Conservation (phyloP, 2,797 vertebrate species). For the Distichodus sexfasciatus region DNA sequence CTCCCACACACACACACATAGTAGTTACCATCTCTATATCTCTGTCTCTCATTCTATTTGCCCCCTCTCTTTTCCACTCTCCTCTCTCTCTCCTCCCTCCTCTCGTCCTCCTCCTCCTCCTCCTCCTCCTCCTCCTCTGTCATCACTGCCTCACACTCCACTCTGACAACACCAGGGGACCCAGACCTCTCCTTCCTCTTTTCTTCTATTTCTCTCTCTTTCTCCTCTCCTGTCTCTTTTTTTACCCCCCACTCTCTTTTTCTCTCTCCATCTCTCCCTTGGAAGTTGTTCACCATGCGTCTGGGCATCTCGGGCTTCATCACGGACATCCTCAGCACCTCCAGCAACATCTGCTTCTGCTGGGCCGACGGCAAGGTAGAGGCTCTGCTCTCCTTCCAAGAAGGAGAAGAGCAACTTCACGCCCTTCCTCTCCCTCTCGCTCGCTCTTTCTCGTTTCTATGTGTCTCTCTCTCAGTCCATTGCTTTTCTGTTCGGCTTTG, state of each 20-base stretch:
- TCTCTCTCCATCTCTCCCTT: constrained; percentile 18
- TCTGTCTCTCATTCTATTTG: neutral
- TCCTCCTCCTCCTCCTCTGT: constrained; percentile 15
- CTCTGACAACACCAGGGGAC: constrained; percentile 42
- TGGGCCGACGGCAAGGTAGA: constrained; percentile 70
- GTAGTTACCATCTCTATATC: neutral
- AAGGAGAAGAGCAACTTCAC: constrained; percentile 35
- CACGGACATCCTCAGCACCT: constrained; percentile 73
- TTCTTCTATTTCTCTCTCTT: constrained; percentile 26
- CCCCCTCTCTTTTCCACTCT: neutral
- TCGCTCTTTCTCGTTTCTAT: neutral
- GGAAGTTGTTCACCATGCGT: constrained; percentile 67
- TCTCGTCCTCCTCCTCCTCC: constrained; percentile 12
- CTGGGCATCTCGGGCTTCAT: constrained; percentile 73
- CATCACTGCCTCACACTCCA: constrained; percentile 42
- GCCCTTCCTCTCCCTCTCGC: constrained; percentile 6
- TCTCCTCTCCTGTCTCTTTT: constrained; percentile 22
- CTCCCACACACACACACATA: constrained; percentile 12
- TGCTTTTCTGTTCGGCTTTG: constrained; percentile 4
- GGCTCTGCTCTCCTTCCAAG: constrained; percentile 28
- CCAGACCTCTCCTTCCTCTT: constrained; percentile 33
- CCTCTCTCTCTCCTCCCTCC: neutral
- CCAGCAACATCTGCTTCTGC: constrained; percentile 75
- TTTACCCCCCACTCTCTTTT: too few species aligned
- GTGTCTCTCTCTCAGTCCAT: neutral